Evolutionary conservation across 2,797 vertebrate genomes (phyloP).

Genomic region (Heteromormyrus szaboi): DNA sequence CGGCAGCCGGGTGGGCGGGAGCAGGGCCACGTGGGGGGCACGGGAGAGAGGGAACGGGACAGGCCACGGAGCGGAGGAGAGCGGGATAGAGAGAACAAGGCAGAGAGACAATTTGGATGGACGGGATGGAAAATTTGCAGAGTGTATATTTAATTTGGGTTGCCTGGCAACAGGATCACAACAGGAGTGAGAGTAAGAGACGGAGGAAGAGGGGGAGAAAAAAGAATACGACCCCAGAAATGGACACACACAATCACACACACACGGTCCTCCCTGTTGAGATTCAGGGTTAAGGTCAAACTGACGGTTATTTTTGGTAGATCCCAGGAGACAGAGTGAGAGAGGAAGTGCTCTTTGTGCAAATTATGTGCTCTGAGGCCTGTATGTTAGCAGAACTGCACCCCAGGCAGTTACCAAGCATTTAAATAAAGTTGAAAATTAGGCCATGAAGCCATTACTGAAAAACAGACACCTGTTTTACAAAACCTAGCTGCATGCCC

Average conservation of each 20-base stretch:
- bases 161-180: constrained; percentile 50
- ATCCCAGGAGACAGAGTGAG: neutral
- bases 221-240: constrained; percentile 29
- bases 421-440: neutral
- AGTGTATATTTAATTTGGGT: constrained; percentile 71
- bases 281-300: neutral
- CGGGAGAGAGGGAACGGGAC: constrained; percentile 36
- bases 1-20: constrained; percentile 25
- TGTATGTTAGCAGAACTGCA: neutral
- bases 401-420: neutral
- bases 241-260: constrained; percentile 29
- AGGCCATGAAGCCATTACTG: neutral
- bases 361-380: neutral
- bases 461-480: constrained; percentile 4
- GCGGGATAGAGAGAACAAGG: neutral
- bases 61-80: constrained; percentile 22
- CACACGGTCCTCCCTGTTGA: constrained; percentile 8
- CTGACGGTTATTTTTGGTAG: constrained; percentile 9
- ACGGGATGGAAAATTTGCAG: constrained; percentile 65
- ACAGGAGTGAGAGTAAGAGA: constrained; percentile 50
- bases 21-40: constrained; percentile 53
- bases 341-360: neutral
- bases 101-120: constrained; percentile 49
- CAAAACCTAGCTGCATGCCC: neutral
- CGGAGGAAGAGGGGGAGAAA: constrained; percentile 44